Base-by-base conservation (phyloP, 1,140 invertebrate genomes). In the Cecropterus lyciades region DNA sequence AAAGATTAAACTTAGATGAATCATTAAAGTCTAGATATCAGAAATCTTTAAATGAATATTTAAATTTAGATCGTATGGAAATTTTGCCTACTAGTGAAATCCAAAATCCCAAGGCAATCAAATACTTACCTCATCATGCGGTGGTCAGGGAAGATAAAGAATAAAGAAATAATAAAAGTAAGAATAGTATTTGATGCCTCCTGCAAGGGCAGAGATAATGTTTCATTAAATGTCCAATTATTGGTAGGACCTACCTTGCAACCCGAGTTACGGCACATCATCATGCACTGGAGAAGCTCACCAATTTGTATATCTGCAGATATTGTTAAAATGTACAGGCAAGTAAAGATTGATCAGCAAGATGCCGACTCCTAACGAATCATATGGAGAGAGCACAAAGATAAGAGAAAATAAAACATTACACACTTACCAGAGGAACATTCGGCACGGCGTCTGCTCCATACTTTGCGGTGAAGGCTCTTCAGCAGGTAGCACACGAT, bases 171-270 rank as follows among this genome's bases (percentile, higher is more conserved):
- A 10, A 70, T 68, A 3, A 67, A 70, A 17, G 27, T 73, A 0
- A 56, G 65, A 51, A 30, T 73, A n/a, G 70, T 72, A 13, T 68
- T 66, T 49, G 57, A 74, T 15, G 69, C 65, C 1, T 74, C 72
- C 3, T 57, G 43, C 10, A 65, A 57, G 13, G 65, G 65, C 11
- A 43, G 6, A 1, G 69, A 74, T 43, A 45, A 45, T 27, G 4
- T 24, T 0, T 57, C 49, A 17, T 13, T 65, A 9, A 65, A 65
- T 37, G 33, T 53, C 4, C 20, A 45, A 14, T 6, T 65, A 8
- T 9, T 55, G 11, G 63, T 65, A 2, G 63, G 63, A 20, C 51
- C 63, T 37, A 48, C 40, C 4, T 46, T 56, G 14, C 63, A 65
- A 48, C 42, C 20, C 0, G 52, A 65, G 0, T 40, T 55, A 9